These are phyloP conservation scores for Temnothorax rugatulus DNA, from an alignment of 2,888 invertebrate species.

Conservation along the genomic window DNA sequence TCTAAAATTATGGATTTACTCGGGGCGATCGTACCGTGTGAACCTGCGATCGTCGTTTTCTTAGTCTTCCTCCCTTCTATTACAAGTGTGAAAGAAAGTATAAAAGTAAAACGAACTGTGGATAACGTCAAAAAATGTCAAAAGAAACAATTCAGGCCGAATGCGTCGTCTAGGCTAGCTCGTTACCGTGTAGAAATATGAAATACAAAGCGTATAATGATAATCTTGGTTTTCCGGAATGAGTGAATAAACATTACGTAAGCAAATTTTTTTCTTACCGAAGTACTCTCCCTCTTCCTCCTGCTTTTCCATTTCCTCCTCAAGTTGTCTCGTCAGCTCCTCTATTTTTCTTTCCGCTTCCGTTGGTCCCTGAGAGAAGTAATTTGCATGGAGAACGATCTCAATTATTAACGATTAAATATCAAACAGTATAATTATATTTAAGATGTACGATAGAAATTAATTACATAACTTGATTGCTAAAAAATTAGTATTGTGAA, in stretches of 20 bases:
- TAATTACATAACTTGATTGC: not conserved
- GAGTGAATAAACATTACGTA: not conserved
- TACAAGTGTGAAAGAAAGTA: too few species aligned
- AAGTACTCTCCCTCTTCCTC: conserved; percentile 99
- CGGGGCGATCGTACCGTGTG: conserved; percentile 2
- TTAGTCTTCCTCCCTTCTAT: not conserved
- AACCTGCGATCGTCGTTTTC: not conserved
- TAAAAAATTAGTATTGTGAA: not conserved
- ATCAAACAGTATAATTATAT: not conserved
- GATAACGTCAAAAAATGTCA: not conserved
- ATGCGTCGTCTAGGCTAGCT: not conserved
- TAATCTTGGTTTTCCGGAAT: not conserved
- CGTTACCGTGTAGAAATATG: not conserved
- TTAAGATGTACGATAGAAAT: not conserved
- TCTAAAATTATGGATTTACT: conserved; percentile 56
- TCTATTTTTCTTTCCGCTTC: conserved; percentile 98
- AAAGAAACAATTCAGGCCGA: not conserved
- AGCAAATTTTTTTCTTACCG: conserved; percentile 88
- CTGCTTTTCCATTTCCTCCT: conserved; percentile 98
- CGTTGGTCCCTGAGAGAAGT: conserved; percentile 90
- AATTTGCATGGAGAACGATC: conserved; percentile 4
- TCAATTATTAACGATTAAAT: not conserved
- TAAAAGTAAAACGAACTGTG: not conserved
- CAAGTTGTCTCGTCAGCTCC: conserved; percentile 95
- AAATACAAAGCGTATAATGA: conserved; percentile 4